phyloP scores from a whole-genome alignment of 2,888 invertebrate species.

The Eledone cirrhosa region DNA sequence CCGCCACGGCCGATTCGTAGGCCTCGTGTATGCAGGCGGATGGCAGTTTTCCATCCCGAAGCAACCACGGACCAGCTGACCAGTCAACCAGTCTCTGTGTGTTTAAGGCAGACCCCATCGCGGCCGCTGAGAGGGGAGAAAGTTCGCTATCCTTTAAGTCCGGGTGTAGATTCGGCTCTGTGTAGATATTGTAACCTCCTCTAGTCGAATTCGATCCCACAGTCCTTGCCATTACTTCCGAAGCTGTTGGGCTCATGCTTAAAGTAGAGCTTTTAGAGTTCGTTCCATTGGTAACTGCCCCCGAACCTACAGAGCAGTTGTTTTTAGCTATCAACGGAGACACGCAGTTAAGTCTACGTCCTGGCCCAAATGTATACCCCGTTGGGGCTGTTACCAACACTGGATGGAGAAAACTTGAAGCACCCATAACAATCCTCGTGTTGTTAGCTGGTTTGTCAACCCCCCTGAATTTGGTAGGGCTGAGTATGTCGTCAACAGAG shows the following conservation, averaged over 20 bases:
- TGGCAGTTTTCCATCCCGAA: neutral
- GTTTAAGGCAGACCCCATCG: too few relatives aligned
- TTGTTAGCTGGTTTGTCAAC: neutral
- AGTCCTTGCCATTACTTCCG: neutral
- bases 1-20: constrained; percentile 8
- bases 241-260: neutral
- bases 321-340: too few relatives aligned
- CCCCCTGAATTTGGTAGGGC: constrained; percentile 24
- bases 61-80: constrained; percentile 21
- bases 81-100: neutral
- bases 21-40: constrained; percentile 14
- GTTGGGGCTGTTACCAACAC: neutral
- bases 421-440: too few relatives aligned
- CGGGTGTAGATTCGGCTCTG: neutral
- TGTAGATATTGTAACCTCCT: neutral
- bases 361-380: neutral
- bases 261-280: too few relatives aligned
- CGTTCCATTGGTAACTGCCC: too few relatives aligned
- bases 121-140: neutral
- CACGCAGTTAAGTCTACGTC: neutral
- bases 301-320: too few relatives aligned
- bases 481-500: constrained; percentile 27
- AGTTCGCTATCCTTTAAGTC: neutral
- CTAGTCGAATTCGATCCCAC: neutral
- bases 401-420: neutral